These are phyloP conservation scores for Motacilla alba DNA, from an alignment of 2,113 vertebrate species.

Conservation along the genomic window DNA sequence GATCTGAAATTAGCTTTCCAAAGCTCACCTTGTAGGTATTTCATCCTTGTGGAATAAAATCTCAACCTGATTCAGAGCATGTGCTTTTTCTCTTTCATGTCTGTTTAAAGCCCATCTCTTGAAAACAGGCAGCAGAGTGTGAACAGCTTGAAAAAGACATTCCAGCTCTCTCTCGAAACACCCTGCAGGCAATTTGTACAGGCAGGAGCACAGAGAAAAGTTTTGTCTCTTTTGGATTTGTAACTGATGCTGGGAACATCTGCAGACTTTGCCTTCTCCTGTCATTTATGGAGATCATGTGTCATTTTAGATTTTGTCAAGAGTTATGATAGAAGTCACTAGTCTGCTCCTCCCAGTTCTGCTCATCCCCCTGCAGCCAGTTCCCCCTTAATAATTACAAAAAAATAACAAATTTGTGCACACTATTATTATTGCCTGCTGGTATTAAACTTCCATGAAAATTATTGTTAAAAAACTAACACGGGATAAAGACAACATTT, in stretches of 20 bases:
- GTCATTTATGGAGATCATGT: constrained; percentile 12
- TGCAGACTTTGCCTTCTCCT: constrained; percentile 18
- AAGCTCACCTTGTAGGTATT: neutral
- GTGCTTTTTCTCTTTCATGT: neutral
- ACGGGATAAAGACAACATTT: neutral
- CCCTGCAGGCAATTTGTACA: constrained; percentile 49
- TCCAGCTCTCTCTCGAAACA: constrained; percentile 7
- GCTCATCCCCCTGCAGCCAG: neutral
- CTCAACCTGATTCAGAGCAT: neutral
- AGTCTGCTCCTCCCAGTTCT: neutral
- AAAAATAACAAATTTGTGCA: neutral
- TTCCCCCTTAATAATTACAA: neutral
- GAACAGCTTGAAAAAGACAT: constrained; percentile 37
- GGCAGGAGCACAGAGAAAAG: constrained; percentile 34
- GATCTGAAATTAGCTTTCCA: constrained; percentile 17
- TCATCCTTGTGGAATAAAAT: neutral
- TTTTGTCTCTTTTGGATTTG: constrained; percentile 50
- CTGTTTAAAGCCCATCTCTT: constrained; percentile 38
- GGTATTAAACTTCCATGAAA: neutral
- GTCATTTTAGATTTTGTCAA: constrained; percentile 48
- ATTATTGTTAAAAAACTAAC: neutral
- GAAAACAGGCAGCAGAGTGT: constrained; percentile 6
- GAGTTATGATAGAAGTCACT: neutral
- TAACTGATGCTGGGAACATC: constrained; percentile 34
- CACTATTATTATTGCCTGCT: neutral